Conservation (phyloP, 2,797 vertebrate genomes). For the Mergus octosetaceus region DNA sequence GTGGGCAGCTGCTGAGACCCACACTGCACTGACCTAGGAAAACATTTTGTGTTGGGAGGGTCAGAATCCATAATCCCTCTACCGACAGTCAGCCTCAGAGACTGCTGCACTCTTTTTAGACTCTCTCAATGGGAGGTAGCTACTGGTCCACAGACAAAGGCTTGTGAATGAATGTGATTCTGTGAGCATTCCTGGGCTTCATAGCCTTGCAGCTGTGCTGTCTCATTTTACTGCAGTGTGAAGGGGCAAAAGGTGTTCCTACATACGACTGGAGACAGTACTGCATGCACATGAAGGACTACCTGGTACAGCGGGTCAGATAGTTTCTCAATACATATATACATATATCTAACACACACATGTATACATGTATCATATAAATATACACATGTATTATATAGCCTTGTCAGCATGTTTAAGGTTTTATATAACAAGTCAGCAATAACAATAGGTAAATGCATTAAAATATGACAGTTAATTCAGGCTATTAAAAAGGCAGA, state of each 20-base stretch:
- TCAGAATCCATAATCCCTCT: background rate
- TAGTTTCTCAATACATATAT: background rate
- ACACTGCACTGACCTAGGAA: background rate
- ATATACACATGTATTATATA: background rate
- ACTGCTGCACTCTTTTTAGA: background rate
- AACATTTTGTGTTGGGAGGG: background rate
- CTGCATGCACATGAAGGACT: background rate
- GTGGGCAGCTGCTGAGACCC: background rate
- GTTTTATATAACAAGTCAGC: background rate
- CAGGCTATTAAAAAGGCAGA: background rate
- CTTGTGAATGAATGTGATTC: background rate
- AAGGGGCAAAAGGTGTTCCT: background rate
- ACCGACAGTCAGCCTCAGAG: background rate
- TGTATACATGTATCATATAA: background rate
- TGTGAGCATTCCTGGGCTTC: background rate
- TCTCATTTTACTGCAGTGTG: background rate
- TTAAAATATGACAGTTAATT: background rate
- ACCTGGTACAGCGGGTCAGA: background rate
- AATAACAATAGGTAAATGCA: background rate
- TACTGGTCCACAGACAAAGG: accelerated
- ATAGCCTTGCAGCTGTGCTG: background rate
- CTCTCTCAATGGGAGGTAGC: background rate
- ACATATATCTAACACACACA: background rate
- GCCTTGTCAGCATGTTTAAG: background rate
- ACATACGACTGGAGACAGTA: background rate